These are phyloP conservation scores for Mastomys natalensis DNA, from an alignment of 2,113 vertebrate species.

Conservation along the genomic window DNA sequence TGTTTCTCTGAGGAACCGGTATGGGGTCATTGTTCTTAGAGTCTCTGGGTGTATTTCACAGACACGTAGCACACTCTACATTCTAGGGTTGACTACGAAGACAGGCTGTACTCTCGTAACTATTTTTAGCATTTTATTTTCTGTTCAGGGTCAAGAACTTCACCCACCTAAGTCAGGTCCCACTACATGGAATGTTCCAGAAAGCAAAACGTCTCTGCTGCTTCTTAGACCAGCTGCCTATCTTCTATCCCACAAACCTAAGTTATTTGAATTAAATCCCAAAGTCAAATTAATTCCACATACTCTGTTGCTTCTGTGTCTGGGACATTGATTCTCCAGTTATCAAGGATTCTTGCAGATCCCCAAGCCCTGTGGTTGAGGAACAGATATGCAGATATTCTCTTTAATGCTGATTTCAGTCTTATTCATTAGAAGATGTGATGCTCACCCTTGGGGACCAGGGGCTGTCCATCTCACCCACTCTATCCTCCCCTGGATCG, in stretches of 20 bases:
- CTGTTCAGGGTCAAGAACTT: slow-evolving; percentile 58
- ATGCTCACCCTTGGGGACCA: slow-evolving; percentile 62
- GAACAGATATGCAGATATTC: slow-evolving; percentile 44
- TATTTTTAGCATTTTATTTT: slow-evolving; percentile 67
- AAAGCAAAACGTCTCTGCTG: background rate
- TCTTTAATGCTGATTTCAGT: slow-evolving; percentile 81
- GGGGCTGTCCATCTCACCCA: background rate
- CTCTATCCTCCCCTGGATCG: background rate
- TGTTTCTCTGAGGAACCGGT: background rate
- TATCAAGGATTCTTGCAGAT: slow-evolving; percentile 58
- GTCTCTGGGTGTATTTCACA: background rate
- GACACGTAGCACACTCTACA: background rate
- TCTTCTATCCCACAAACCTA: background rate
- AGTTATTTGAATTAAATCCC: background rate
- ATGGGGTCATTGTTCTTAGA: background rate
- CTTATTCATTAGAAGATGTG: slow-evolving; percentile 85
- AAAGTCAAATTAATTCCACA: background rate
- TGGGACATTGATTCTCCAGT: slow-evolving; percentile 46
- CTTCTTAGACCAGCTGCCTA: background rate
- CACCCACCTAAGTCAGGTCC: background rate
- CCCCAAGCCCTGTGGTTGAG: slow-evolving; percentile 72
- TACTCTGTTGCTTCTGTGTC: slow-evolving; percentile 39
- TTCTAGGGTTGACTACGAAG: background rate
- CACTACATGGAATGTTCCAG: slow-evolving; percentile 20
- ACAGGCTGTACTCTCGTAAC: background rate